Conservation (phyloP, 2,888 invertebrate genomes). For the Conomelus anceps region DNA sequence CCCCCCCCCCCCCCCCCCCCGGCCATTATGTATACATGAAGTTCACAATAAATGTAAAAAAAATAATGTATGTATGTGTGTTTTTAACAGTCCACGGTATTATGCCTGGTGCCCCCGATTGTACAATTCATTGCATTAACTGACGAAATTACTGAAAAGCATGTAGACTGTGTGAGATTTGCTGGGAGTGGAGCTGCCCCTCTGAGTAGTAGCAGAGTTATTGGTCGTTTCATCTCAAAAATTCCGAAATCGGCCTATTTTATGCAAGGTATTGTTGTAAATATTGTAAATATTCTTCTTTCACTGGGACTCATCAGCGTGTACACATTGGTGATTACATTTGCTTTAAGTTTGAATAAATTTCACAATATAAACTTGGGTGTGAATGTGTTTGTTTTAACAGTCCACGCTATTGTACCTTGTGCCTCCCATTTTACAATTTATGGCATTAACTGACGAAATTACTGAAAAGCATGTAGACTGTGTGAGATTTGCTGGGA, state of each 20-base stretch:
- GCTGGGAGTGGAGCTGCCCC: slow-evolving; percentile 71
- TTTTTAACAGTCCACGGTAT: slow-evolving; percentile 39
- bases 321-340: not conserved
- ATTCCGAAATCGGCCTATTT: slow-evolving; percentile 19
- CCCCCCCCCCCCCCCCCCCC: no score
- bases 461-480: slow-evolving; percentile 46
- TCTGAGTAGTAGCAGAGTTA: slow-evolving; percentile 41
- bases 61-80: not conserved
- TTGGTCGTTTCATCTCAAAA: slow-evolving; percentile 49
- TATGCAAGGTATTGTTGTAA: slow-evolving; percentile 24
- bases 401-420: slow-evolving; percentile 51
- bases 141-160: slow-evolving; percentile 53
- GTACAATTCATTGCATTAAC: slow-evolving; percentile 66
- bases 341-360: no score
- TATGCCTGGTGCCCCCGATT: slow-evolving; percentile 72
- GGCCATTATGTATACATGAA: no score
- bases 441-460: slow-evolving; percentile 65
- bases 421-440: slow-evolving; percentile 70
- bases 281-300: not conserved
- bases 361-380: no score
- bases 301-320: not conserved
- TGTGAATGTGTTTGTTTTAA: not conserved
- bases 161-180: slow-evolving; percentile 45
- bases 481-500: slow-evolving; percentile 53
- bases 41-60: no score